Conservation (phyloP, 2,888 invertebrate species). For the Atherix ibis region DNA sequence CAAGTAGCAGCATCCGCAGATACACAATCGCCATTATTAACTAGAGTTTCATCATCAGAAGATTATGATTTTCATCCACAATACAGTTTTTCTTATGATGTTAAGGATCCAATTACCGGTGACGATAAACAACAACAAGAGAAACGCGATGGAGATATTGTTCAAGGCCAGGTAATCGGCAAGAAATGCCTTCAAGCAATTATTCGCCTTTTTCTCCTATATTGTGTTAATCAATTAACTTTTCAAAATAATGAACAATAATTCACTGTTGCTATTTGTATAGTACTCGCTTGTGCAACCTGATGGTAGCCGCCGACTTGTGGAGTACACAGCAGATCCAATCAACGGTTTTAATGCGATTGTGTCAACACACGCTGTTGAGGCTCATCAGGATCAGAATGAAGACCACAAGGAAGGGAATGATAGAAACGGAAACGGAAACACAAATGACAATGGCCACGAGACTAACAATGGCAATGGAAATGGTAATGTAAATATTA, state of each 20-base stretch:
- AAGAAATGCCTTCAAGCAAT: slow-evolving; percentile 1
- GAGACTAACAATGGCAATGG: slow-evolving; percentile 38
- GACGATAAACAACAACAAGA: slow-evolving; percentile 18
- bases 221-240: not conserved
- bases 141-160: slow-evolving; percentile 17
- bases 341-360: slow-evolving; percentile 14
- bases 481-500: slow-evolving; percentile 33
- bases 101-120: slow-evolving; percentile 17
- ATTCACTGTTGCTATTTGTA: not conserved
- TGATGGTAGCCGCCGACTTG: slow-evolving; percentile 13
- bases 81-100: slow-evolving; percentile 16
- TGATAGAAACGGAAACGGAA: slow-evolving; percentile 40
- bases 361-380: slow-evolving; percentile 15
- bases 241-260: no score
- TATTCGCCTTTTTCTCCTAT: slow-evolving; percentile 4
- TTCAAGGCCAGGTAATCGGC: slow-evolving; percentile 15
- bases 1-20: not conserved
- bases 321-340: slow-evolving; percentile 15
- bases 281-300: slow-evolving; percentile 15
- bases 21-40: not conserved
- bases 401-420: slow-evolving; percentile 34
- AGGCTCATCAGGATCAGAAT: slow-evolving; percentile 20
- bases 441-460: slow-evolving; percentile 36
- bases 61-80: slow-evolving; percentile 15
- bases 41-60: slow-evolving; percentile 13